Evolutionary conservation across 2,797 vertebrate genomes (phyloP).

Genomic region (Tenualosa thibaudeaui): DNA sequence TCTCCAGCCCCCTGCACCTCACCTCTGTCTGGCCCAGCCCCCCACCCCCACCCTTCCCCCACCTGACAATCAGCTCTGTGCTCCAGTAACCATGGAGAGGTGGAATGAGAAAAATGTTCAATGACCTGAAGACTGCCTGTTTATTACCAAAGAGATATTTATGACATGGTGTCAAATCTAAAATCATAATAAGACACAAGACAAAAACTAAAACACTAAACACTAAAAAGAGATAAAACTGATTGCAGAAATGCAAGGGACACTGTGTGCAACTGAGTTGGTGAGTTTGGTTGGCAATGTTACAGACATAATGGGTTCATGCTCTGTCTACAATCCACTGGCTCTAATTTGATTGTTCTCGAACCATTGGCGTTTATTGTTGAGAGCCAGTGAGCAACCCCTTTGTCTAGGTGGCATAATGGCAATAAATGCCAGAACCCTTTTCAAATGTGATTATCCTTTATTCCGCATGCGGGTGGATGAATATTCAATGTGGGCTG

Average conservation of each 20-base stretch:
- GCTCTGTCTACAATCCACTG: conserved; percentile 14
- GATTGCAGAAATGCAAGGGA: background rate
- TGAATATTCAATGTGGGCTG: conserved; percentile 3
- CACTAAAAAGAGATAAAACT: conserved; percentile 7
- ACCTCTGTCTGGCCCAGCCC: background rate
- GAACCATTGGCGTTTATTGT: conserved; percentile 17
- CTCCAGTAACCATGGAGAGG: background rate
- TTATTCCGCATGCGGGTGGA: background rate
- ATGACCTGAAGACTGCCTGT: conserved; percentile 21
- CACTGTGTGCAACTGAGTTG: background rate
- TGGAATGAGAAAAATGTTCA: conserved; percentile 19
- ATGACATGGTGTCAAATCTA: background rate
- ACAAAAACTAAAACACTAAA: background rate
- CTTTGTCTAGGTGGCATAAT: conserved; percentile 7
- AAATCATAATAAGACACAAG: conserved; percentile 6
- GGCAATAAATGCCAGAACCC: conserved; percentile 6
- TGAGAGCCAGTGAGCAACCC: background rate
- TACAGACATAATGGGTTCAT: conserved; percentile 6
- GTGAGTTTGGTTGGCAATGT: background rate
- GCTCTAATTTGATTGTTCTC: conserved; percentile 20
- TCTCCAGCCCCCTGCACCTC: background rate
- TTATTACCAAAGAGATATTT: conserved; percentile 9
- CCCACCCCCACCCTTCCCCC: background rate
- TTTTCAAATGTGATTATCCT: conserved; percentile 20
- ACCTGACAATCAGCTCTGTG: background rate